A percentile compares a stretch with the other conserved stretches of the same genome.
These are phyloP conservation scores for Clunio marinus DNA, from an alignment of 2,888 invertebrate genomes.

Conservation along the genomic window DNA sequence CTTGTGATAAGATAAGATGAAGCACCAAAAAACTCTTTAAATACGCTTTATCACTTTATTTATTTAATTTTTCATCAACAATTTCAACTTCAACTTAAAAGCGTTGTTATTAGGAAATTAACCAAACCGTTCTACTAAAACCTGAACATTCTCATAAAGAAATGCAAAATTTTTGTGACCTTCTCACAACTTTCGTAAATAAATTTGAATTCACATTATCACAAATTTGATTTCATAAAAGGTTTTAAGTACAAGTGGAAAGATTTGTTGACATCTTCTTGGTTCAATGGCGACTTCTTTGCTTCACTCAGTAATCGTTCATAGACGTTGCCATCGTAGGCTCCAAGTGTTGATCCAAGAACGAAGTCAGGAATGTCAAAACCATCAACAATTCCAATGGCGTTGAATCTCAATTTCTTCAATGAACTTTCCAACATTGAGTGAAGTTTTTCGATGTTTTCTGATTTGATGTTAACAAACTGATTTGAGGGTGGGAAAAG, in stretches of 20 bases:
- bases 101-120: no score
- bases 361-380: constrained; percentile 81
- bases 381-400: constrained; percentile 84
- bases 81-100: no score
- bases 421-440: constrained; percentile 67
- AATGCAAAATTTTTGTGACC: no score
- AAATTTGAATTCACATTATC: no score
- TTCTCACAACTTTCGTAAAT: no score
- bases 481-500: no score
- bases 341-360: constrained; percentile 69
- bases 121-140: no score
- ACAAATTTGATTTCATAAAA: constrained; percentile 57
- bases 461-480: constrained; percentile 48
- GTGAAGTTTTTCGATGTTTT: constrained; percentile 55
- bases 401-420: constrained; percentile 72
- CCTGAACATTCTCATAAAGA: no score
- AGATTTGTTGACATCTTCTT: constrained; percentile 71
- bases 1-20: no score
- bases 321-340: constrained; percentile 81
- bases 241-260: constrained; percentile 73
- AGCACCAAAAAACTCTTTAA: no score
- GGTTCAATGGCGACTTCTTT: constrained; percentile 75
- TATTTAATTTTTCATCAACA: no score
- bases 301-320: constrained; percentile 75
- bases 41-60: no score